Percentiles rank a stretch among this genome's conserved stretches.
Evolutionary conservation across 2,113 vertebrate genomes (phyloP).

Genomic region (Oryctolagus cuniculus): DNA sequence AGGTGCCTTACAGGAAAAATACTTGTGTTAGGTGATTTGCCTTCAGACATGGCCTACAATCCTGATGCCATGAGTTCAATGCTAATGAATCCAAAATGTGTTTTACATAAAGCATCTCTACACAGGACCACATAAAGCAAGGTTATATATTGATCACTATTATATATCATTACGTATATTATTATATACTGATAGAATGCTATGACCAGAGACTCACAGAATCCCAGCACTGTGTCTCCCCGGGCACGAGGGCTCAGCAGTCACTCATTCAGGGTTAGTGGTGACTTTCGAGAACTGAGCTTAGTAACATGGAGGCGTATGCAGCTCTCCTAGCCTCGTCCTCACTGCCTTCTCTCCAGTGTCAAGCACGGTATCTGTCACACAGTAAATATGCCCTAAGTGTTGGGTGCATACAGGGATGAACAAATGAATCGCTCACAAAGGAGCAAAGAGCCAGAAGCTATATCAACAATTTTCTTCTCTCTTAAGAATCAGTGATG

Average conservation of each 20-base stretch:
- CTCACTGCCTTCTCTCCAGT: not conserved
- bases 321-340: not conserved
- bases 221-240: not conserved
- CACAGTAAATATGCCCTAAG: not conserved
- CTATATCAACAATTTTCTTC: not conserved
- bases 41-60: not conserved
- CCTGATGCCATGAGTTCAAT: not conserved
- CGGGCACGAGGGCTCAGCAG: not conserved
- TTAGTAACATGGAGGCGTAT: not conserved
- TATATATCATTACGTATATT: too few species aligned
- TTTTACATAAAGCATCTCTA: not conserved
- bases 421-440: not conserved
- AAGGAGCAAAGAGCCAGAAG: not conserved
- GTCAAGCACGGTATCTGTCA: not conserved
- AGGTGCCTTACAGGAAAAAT: not conserved
- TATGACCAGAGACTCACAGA: not conserved
- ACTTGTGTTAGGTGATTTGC: not conserved
- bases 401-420: not conserved
- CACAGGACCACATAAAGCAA: constrained; percentile 21
- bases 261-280: not conserved
- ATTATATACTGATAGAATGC: not conserved
- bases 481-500: not conserved
- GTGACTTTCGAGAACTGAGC: not conserved
- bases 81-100: not conserved
- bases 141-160: not conserved